These are phyloP conservation scores for Nowickia ferox DNA, from an alignment of 2,888 invertebrate genomes.

Conservation along the genomic window DNA sequence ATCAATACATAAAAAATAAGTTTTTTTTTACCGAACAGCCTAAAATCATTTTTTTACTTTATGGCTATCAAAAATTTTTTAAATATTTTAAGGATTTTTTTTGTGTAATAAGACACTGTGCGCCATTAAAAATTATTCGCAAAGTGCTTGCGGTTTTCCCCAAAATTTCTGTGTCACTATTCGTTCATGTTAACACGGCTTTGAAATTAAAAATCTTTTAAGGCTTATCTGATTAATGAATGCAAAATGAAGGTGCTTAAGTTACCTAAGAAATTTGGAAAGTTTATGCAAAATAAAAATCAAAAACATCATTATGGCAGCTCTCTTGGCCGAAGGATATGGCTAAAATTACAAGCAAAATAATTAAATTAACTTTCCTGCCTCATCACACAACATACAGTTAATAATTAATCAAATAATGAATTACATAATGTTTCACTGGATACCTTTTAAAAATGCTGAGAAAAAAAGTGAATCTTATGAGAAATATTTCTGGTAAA, in stretches of 20 bases:
- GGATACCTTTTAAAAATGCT: neutral
- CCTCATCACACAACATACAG: neutral
- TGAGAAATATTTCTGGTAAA: neutral
- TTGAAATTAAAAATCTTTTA: neutral
- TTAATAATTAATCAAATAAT: conserved; percentile 17
- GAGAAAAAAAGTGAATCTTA: neutral
- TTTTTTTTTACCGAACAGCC: too few species aligned
- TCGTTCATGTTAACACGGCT: neutral
- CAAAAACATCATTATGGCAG: neutral
- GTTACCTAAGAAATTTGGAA: neutral
- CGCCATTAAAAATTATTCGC: neutral
- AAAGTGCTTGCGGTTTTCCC: neutral
- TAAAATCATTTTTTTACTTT: too few species aligned
- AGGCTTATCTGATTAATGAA: neutral
- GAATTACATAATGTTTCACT: neutral
- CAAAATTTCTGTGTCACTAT: neutral
- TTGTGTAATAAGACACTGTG: too few species aligned
- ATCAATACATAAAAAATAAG: too few species aligned
- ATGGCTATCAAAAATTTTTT: too few species aligned
- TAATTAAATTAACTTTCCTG: conserved; percentile 5
- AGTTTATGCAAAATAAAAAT: neutral
- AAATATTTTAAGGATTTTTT: too few species aligned
- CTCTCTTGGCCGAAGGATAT: neutral
- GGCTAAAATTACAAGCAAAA: neutral
- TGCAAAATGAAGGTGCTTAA: neutral